phyloP scores from a whole-genome alignment of 2,888 invertebrate genomes.

The Athalia cordata region DNA sequence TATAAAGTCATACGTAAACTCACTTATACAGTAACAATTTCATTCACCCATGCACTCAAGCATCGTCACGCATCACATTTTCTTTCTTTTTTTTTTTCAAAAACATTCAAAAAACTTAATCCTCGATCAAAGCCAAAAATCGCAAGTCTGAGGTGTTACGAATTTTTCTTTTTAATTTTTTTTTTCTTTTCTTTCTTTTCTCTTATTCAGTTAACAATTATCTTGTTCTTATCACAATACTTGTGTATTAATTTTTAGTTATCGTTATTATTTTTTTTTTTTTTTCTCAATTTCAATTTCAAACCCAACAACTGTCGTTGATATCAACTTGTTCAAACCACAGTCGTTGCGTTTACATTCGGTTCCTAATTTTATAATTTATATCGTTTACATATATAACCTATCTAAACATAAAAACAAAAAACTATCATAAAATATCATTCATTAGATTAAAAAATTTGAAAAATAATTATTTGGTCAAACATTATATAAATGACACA shows the following conservation, averaged over 20 bases:
- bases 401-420: too few species aligned
- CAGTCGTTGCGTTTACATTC: constrained; percentile 49
- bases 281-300: constrained; percentile 3
- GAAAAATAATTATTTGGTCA: too few species aligned
- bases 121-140: constrained; percentile 43
- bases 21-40: too few species aligned
- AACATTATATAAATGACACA: too few species aligned
- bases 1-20: too few species aligned
- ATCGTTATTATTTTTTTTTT: constrained; percentile 7
- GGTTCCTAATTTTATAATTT: constrained; percentile 58
- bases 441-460: too few species aligned
- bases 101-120: constrained; percentile 6
- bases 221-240: neutral
- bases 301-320: neutral
- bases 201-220: neutral
- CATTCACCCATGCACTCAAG: too few species aligned
- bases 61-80: too few species aligned
- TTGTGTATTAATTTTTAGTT: too few species aligned
- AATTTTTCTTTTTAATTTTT: constrained; percentile 11
- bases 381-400: neutral
- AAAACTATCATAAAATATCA: too few species aligned
- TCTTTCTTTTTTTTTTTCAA: neutral
- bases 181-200: neutral
- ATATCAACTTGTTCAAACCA: neutral
- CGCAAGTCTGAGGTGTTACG: constrained; percentile 43